These are phyloP conservation scores for Alaudala cheleensis DNA, from an alignment of 2,113 vertebrate genomes.

Conservation along the genomic window DNA sequence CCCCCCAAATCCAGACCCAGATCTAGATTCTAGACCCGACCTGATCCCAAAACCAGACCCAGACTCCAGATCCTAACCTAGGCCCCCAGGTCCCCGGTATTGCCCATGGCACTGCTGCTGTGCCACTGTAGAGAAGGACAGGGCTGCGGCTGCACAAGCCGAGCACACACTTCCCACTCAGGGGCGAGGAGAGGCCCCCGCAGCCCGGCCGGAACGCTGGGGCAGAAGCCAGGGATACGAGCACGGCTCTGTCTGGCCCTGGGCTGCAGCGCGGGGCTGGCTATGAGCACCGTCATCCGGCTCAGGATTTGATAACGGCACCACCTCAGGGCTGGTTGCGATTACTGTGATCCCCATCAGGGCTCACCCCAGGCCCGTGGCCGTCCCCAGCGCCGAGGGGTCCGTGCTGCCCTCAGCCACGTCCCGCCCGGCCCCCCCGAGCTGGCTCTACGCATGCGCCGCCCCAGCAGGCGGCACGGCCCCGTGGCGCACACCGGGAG, in stretches of 20 bases:
- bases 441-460: background rate
- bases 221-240: background rate
- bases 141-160: background rate
- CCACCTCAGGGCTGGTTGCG: no score
- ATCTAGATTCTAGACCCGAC: background rate
- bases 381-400: background rate
- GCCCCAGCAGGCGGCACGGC: rapidly evolving
- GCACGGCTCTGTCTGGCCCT: rapidly evolving
- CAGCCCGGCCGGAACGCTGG: background rate
- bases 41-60: background rate
- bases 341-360: rapidly evolving
- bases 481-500: rapidly evolving
- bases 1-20: background rate
- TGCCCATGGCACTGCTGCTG: rapidly evolving
- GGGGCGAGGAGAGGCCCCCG: background rate
- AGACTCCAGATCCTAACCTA: background rate
- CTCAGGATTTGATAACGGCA: no score
- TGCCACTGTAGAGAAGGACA: rapidly evolving
- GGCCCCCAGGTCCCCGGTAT: background rate
- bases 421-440: no score
- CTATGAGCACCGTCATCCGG: rapidly evolving
- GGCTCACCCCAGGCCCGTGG: rapidly evolving
- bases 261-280: no score
- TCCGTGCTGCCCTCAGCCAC: rapidly evolving
- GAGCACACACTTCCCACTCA: background rate